Conservation (phyloP, 2,888 invertebrate species). For the Leptopterna dolabrata region DNA sequence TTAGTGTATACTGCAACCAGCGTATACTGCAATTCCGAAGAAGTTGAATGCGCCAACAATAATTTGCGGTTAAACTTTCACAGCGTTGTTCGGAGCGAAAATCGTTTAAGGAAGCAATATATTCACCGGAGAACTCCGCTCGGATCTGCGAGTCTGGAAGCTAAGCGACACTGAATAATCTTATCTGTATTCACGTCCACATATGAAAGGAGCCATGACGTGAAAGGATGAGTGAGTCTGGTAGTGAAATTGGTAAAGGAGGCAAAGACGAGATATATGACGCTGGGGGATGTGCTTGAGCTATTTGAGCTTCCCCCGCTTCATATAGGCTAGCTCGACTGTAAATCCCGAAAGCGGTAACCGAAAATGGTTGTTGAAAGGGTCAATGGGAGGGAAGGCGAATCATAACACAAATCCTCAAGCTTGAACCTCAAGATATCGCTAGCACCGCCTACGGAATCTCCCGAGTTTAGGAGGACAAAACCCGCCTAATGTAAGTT, state of each 20-base stretch:
- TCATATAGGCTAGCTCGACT: neutral
- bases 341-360: slow-evolving; percentile 2
- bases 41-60: neutral
- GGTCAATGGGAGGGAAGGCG: neutral
- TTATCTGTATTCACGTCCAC: slow-evolving; percentile 11
- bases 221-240: neutral
- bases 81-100: slow-evolving; percentile 4
- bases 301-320: neutral
- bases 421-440: neutral
- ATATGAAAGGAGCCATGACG: slow-evolving; percentile 3
- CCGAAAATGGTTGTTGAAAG: neutral
- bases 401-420: slow-evolving; percentile 3
- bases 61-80: slow-evolving; percentile 2
- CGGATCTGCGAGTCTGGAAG: neutral
- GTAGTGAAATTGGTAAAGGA: slow-evolving; percentile 7
- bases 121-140: neutral
- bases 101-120: slow-evolving; percentile 28
- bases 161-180: slow-evolving; percentile 7
- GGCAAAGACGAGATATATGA: neutral
- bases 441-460: neutral
- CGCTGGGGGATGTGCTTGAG: neutral
- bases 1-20: neutral
- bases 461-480: neutral
- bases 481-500: neutral
- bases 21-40: neutral